Evolutionary conservation across 2,888 invertebrate genomes (phyloP).

Genomic region (Parochlus steinenii): DNA sequence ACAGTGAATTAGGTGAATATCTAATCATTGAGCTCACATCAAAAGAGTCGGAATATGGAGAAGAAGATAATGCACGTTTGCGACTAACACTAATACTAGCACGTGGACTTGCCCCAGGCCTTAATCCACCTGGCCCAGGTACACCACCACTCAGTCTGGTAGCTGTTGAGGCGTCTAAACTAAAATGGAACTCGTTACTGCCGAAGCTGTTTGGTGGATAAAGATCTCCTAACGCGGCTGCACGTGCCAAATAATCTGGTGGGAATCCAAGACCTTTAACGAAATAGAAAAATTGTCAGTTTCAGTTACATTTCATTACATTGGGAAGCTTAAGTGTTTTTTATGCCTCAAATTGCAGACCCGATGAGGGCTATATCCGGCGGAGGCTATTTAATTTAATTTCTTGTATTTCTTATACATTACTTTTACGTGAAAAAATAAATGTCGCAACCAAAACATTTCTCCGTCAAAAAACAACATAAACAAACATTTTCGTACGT

Average conservation of each 20-base stretch:
- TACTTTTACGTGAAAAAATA: too few species aligned
- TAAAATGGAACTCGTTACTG: constrained; percentile 78
- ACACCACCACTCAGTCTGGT: constrained; percentile 25
- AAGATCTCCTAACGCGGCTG: constrained; percentile 26
- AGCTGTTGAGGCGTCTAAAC: constrained; percentile 68
- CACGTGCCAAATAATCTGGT: constrained; percentile 38
- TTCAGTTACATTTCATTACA: too few species aligned
- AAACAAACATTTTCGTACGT: too few species aligned
- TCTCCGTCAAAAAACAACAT: too few species aligned
- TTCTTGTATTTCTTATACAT: too few species aligned
- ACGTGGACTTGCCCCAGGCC: constrained; percentile 20
- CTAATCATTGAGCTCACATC: constrained; percentile 93
- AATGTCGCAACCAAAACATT: too few species aligned
- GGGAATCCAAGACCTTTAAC: constrained; percentile 42
- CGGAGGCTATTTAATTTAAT: too few species aligned
- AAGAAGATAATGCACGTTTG: constrained; percentile 85
- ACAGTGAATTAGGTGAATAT: constrained; percentile 83
- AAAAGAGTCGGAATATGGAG: constrained; percentile 87
- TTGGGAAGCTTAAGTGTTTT: too few species aligned
- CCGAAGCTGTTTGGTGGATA: constrained; percentile 50
- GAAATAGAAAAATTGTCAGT: too few species aligned
- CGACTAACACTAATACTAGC: constrained; percentile 50
- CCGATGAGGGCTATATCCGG: too few species aligned
- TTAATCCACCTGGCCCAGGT: constrained; percentile 7
- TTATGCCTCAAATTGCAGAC: too few species aligned